A percentile compares a stretch with the other conserved stretches of the same genome.
phyloP scores from a whole-genome alignment of 2,888 invertebrate genomes.

The Allygus modestus region DNA sequence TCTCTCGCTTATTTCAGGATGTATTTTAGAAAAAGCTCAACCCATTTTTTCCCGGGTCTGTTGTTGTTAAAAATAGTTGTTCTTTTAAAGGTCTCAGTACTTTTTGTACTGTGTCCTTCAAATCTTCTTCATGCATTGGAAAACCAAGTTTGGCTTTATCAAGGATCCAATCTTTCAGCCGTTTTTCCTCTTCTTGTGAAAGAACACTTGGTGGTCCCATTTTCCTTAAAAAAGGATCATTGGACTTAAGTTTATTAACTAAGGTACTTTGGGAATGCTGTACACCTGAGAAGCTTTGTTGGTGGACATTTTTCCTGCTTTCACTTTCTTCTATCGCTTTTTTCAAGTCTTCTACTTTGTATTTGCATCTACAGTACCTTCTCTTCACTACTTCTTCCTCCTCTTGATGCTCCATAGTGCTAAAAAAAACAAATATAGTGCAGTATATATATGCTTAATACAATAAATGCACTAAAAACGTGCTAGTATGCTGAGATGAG shows the following conservation, averaged over 20 bases:
- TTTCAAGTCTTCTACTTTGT: too few relatives aligned
- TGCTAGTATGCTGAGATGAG: too few relatives aligned
- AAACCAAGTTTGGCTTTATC: conserved; percentile 69
- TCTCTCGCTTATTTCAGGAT: conserved; percentile 69
- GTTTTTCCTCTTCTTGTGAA: conserved; percentile 14
- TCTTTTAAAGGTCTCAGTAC: conserved; percentile 65
- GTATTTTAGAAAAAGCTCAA: conserved; percentile 69
- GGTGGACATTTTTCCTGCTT: background rate
- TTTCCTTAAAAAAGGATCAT: conserved; percentile 33
- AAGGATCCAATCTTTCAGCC: conserved; percentile 66
- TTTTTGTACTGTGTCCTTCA: conserved; percentile 69
- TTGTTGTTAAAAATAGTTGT: conserved; percentile 68
- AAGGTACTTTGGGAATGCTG: conserved; percentile 45
- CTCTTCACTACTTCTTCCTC: too few relatives aligned
- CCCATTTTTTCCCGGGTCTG: conserved; percentile 70
- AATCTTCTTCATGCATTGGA: conserved; percentile 70
- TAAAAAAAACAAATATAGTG: too few relatives aligned
- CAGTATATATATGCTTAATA: too few relatives aligned
- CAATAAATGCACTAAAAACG: too few relatives aligned
- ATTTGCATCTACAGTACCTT: too few relatives aligned
- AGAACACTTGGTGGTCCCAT: conserved; percentile 46
- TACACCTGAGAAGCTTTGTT: conserved; percentile 40
- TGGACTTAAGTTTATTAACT: conserved; percentile 20
- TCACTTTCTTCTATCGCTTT: conserved; percentile 31
- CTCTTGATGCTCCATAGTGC: too few relatives aligned